A percentile compares a stretch with the other conserved stretches of the same genome.
Conservation (phyloP, 2,113 vertebrate species). For the Notothenia rossii region DNA sequence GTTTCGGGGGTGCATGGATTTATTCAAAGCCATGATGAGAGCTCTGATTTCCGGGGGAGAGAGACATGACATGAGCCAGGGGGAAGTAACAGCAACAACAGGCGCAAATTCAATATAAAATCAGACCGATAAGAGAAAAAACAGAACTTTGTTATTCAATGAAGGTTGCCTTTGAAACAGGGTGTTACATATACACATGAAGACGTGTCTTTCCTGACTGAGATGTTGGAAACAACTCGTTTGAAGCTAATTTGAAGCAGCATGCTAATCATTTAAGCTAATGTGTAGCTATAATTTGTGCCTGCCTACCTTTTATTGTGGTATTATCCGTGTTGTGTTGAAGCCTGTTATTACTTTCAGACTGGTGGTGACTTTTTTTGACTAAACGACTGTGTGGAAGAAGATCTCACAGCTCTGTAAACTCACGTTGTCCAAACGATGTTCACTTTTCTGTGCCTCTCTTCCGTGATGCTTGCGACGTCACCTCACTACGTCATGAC, state of each 20-base stretch:
- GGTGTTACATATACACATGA: no score
- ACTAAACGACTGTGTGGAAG: neutral
- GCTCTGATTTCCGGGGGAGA: neutral
- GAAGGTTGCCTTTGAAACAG: no score
- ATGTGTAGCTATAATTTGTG: neutral
- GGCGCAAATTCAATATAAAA: neutral
- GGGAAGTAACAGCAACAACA: neutral
- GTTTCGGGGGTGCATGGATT: constrained; percentile 92
- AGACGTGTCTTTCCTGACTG: neutral
- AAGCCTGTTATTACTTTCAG: neutral
- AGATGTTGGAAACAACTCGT: neutral
- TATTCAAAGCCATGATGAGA: constrained; percentile 88
- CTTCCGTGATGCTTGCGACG: constrained; percentile 56
- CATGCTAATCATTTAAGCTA: constrained; percentile 2
- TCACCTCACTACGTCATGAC: constrained; percentile 56
- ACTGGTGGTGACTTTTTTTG: neutral
- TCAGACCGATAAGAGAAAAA: neutral
- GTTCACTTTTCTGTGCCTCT: constrained; percentile 1
- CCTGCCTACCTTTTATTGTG: constrained; percentile 33
- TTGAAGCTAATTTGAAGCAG: neutral
- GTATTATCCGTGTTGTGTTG: neutral
- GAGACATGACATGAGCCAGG: neutral
- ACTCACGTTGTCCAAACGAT: constrained; percentile 78
- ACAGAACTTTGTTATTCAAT: neutral
- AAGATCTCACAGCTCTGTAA: constrained; percentile 32